Conservation (phyloP, 2,797 vertebrate genomes). For the Leptodactylus fallax region DNA sequence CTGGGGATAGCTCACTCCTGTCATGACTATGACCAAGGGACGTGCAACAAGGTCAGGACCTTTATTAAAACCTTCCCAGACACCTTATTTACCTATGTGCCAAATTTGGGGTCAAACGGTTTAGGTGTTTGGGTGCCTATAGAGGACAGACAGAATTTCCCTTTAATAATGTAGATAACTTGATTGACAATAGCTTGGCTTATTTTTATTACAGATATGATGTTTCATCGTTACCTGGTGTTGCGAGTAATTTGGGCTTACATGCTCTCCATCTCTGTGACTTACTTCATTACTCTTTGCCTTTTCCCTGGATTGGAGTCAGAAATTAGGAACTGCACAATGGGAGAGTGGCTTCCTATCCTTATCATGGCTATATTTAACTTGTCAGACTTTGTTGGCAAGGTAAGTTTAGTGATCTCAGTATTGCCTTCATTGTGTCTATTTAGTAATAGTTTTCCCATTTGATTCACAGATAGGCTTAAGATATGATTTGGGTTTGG, state of each 20-base stretch:
- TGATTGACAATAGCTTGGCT: not conserved
- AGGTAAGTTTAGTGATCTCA: conserved; percentile 75
- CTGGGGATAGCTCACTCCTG: too few relatives aligned
- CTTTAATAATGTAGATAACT: too few relatives aligned
- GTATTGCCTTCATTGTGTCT: not conserved
- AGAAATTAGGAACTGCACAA: conserved; percentile 86
- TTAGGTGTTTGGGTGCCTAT: too few relatives aligned
- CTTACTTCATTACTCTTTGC: conserved; percentile 97
- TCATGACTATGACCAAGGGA: too few relatives aligned
- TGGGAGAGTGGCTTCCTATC: conserved; percentile 97
- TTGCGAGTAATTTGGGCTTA: conserved; percentile 94
- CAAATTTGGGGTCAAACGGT: too few relatives aligned
- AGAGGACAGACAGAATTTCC: too few relatives aligned
- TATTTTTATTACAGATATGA: conserved; percentile 82
- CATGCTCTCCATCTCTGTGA: conserved; percentile 95
- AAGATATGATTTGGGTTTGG: not conserved
- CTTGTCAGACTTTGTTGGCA: conserved; percentile 97
- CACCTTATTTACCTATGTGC: too few relatives aligned
- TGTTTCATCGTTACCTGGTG: conserved; percentile 92
- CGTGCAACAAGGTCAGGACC: too few relatives aligned
- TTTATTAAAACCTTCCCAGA: too few relatives aligned
- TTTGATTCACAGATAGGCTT: not conserved
- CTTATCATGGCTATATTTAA: conserved; percentile 99
- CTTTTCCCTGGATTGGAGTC: conserved; percentile 96
- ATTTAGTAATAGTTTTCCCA: not conserved